A percentile compares a stretch with the other conserved stretches of the same genome.
Evolutionary conservation across 2,113 vertebrate genomes (phyloP).

Genomic region (Cyprinus carpio): DNA sequence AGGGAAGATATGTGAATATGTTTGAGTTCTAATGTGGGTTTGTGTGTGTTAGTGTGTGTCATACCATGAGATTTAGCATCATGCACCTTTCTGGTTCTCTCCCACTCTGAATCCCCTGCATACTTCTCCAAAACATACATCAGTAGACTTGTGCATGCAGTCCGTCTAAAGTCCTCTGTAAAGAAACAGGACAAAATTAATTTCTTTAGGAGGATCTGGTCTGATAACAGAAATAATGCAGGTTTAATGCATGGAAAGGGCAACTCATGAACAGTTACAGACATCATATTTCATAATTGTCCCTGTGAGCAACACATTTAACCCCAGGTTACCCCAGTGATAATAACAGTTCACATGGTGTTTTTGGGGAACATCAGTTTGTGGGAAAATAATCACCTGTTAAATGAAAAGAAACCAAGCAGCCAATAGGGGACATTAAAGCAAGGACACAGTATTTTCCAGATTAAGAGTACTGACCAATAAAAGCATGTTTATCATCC

Average conservation of each 20-base stretch:
- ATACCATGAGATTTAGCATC: constrained; percentile 21
- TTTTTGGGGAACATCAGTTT: not conserved
- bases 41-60: not conserved
- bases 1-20: constrained; percentile 4
- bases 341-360: constrained; percentile 70
- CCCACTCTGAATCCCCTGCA: constrained; percentile 26
- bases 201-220: not conserved
- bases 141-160: constrained; percentile 87
- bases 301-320: not conserved
- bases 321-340: not conserved
- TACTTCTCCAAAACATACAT: constrained; percentile 78
- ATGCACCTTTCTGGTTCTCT: constrained; percentile 19
- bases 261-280: not conserved
- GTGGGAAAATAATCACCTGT: not conserved
- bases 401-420: not conserved
- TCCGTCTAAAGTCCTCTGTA: constrained; percentile 89
- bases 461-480: constrained; percentile 74
- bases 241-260: not conserved
- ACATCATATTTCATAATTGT: not conserved
- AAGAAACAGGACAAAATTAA: not conserved
- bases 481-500: constrained; percentile 86
- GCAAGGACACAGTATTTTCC: constrained; percentile 67
- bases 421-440: not conserved
- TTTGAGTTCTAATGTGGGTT: not conserved
- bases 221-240: not conserved